Evolutionary conservation across 2,113 vertebrate species (phyloP).

Genomic region (Austrofundulus limnaeus): DNA sequence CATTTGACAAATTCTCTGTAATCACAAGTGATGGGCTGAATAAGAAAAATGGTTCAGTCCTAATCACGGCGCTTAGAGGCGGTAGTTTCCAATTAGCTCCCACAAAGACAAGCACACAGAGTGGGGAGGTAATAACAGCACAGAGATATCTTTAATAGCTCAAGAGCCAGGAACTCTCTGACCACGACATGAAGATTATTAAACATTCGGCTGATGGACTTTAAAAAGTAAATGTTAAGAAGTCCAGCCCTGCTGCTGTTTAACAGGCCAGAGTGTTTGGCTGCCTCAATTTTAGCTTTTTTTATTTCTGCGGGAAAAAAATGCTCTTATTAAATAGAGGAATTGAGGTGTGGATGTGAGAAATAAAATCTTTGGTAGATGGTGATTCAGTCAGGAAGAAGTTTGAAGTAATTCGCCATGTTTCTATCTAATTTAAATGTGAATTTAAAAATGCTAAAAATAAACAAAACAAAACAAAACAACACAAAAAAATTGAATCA

Average conservation of each 20-base stretch:
- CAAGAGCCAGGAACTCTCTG: constrained; percentile 6
- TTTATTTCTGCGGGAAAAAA: background rate
- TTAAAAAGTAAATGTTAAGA: constrained; percentile 13
- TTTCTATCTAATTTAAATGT: too few species aligned
- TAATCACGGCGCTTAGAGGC: constrained; percentile 7
- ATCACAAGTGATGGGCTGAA: constrained; percentile 15
- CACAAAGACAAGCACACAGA: constrained; percentile 18
- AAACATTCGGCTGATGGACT: constrained; percentile 30
- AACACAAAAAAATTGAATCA: too few species aligned
- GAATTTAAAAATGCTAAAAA: too few species aligned
- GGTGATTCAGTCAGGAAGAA: background rate
- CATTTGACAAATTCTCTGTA: constrained; percentile 14
- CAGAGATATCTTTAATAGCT: constrained; percentile 16
- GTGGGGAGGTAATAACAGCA: constrained; percentile 31
- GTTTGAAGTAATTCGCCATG: too few species aligned
- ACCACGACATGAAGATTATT: constrained; percentile 21
- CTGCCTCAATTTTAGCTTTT: background rate
- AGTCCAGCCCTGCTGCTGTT: constrained; percentile 7
- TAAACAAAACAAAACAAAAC: too few species aligned
- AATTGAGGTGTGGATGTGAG: constrained; percentile 1
- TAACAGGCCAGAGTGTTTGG: background rate
- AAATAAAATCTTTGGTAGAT: constrained; percentile 19
- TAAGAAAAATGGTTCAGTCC: constrained; percentile 2
- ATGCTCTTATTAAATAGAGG: constrained; percentile 13
- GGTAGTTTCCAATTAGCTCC: constrained; percentile 24